These are phyloP conservation scores for Drosophila neonasuta DNA, from an alignment of 2,888 invertebrate species.

Conservation along the genomic window DNA sequence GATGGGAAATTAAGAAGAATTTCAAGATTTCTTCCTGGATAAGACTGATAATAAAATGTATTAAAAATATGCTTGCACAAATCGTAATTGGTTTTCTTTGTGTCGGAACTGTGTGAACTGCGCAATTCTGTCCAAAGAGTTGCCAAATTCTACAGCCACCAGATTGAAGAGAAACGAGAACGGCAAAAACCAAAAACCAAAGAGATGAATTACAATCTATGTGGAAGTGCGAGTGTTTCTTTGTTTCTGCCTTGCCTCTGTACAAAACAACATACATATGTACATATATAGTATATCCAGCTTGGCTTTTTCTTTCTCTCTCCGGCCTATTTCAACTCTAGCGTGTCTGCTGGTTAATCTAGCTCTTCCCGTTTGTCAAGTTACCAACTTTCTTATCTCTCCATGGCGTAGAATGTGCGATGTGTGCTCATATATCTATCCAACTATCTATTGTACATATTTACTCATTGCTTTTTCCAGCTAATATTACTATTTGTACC, in stretches of 20 bases:
- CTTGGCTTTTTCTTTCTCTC: slow-evolving; percentile 15
- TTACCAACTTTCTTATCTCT: slow-evolving; percentile 53
- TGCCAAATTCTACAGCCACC: not conserved
- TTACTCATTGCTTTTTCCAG: slow-evolving; percentile 49
- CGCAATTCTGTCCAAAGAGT: not conserved
- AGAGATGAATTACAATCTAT: not conserved
- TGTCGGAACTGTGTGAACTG: too few relatives aligned
- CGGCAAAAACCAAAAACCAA: too few relatives aligned
- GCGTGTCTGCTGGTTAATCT: slow-evolving; percentile 14
- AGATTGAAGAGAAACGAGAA: not conserved
- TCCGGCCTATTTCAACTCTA: slow-evolving; percentile 16
- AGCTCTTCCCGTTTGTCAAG: slow-evolving; percentile 27
- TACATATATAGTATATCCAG: not conserved
- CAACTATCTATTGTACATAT: slow-evolving; percentile 47
- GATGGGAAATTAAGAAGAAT: slow-evolving; percentile 1
- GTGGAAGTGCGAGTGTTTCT: not conserved
- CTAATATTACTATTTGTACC: slow-evolving; percentile 50
- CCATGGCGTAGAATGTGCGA: slow-evolving; percentile 14
- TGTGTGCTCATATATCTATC: slow-evolving; percentile 20
- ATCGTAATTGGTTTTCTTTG: not conserved
- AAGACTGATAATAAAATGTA: not conserved
- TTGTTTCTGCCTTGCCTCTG: not conserved
- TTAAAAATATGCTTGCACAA: not conserved
- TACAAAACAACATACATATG: too few relatives aligned
- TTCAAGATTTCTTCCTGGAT: not conserved